A percentile compares a stretch with the other conserved stretches of the same genome.
Evolutionary conservation across 2,113 vertebrate species (phyloP).

Genomic region (Tympanuchus pallidicinctus): DNA sequence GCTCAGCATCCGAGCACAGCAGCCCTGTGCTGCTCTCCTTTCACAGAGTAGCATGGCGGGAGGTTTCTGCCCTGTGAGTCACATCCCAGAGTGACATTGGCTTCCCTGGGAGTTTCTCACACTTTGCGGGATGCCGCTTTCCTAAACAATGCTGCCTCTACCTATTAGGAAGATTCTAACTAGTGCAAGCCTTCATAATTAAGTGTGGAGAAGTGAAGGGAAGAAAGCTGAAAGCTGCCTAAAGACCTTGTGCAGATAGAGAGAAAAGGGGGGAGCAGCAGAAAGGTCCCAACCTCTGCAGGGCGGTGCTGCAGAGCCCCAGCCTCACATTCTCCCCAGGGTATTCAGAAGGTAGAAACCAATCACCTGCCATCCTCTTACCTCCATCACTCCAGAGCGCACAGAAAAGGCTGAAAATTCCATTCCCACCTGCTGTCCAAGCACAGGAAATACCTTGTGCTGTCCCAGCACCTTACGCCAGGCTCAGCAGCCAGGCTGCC

Average conservation of each 20-base stretch:
- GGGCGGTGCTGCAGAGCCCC: not conserved
- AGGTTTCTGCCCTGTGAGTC: not conserved
- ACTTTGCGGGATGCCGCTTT: not conserved
- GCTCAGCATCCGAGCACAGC: not conserved
- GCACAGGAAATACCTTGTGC: not conserved
- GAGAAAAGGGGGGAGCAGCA: not conserved
- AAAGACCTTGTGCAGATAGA: not conserved
- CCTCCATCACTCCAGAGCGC: not conserved
- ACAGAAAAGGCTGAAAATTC: not conserved
- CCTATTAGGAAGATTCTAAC: not conserved
- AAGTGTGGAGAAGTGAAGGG: not conserved
- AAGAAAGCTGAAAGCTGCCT: not conserved
- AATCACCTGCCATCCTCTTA: not conserved
- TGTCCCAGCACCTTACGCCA: not conserved
- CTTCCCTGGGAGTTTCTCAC: not conserved
- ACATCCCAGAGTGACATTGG: not conserved
- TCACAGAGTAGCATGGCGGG: not conserved
- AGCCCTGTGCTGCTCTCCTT: rapidly evolving
- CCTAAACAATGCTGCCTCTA: not conserved
- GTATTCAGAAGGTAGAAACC: not conserved
- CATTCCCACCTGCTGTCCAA: not conserved
- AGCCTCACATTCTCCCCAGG: not conserved
- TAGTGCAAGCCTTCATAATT: not conserved
- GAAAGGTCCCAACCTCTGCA: not conserved
- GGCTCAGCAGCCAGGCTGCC: not conserved